Conservation (phyloP, 2,113 vertebrate species). For the Cyprinodon tularosa region DNA sequence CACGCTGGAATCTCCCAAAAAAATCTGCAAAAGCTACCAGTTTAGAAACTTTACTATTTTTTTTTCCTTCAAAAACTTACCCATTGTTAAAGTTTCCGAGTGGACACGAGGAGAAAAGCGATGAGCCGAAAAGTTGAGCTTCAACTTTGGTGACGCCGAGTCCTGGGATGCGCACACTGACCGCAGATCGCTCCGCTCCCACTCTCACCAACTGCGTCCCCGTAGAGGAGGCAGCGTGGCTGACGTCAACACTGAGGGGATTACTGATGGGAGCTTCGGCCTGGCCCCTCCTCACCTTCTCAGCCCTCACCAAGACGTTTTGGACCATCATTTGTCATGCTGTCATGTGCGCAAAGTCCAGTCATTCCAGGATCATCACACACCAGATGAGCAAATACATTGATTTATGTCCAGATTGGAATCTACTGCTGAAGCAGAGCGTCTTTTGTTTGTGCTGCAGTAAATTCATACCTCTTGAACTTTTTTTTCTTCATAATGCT, state of each 20-base stretch:
- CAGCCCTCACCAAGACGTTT: constrained; percentile 15
- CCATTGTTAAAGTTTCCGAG: constrained; percentile 65
- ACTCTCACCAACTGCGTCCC: constrained; percentile 46
- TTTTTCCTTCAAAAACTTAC: constrained; percentile 46
- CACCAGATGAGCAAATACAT: neutral
- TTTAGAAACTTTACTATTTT: neutral
- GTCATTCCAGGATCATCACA: neutral
- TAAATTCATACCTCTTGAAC: neutral
- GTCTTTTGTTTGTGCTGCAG: neutral
- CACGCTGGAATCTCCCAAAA: neutral
- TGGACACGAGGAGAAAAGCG: constrained; percentile 38
- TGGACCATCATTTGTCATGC: constrained; percentile 8
- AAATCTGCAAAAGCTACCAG: neutral
- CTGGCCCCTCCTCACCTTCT: constrained; percentile 1
- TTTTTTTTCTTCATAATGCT: neutral
- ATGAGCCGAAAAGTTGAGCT: constrained; percentile 54
- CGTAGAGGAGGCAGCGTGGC: constrained; percentile 61
- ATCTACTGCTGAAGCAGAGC: neutral
- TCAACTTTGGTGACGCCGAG: constrained; percentile 56
- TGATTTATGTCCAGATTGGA: neutral
- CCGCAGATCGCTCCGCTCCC: constrained; percentile 53
- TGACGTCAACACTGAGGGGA: constrained; percentile 76
- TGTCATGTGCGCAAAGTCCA: constrained; percentile 14
- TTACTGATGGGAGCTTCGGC: constrained; percentile 57
- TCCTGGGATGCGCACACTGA: constrained; percentile 65